Evolutionary conservation across 2,888 invertebrate genomes (phyloP).

Genomic region (Cabera pusaria): DNA sequence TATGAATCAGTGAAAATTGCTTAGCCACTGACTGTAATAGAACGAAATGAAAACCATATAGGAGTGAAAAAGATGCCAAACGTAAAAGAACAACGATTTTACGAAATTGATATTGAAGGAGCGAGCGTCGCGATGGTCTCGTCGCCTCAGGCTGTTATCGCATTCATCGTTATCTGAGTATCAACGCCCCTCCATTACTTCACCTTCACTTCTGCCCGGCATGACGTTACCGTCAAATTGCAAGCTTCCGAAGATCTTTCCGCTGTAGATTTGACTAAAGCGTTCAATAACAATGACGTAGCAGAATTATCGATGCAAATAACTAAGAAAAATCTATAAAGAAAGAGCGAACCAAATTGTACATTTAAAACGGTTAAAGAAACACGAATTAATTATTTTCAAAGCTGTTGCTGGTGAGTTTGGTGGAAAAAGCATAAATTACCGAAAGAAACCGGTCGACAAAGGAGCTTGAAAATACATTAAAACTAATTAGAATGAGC

Average conservation of each 20-base stretch:
- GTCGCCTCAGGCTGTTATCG: conserved; percentile 67
- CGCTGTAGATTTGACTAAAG: conserved; percentile 6
- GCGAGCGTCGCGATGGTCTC: conserved; percentile 28
- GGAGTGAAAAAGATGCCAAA: no score
- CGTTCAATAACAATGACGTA: conserved; percentile 1
- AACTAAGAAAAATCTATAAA: conserved; percentile 8
- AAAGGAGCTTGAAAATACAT: conserved; percentile 31
- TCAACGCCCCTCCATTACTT: conserved; percentile 58
- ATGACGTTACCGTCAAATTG: conserved; percentile 38
- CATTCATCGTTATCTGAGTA: conserved; percentile 65
- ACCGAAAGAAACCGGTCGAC: conserved; percentile 8
- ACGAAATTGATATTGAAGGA: conserved; percentile 5
- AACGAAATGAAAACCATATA: no score
- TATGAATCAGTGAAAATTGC: no score
- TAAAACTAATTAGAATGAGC: conserved; percentile 43
- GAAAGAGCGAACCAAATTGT: conserved; percentile 13
- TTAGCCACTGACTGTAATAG: no score
- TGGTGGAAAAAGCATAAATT: conserved; percentile 5
- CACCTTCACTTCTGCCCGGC: conserved; percentile 48
- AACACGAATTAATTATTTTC: conserved; percentile 14
- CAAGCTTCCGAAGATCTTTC: conserved; percentile 30
- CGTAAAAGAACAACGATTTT: conserved; percentile 44
- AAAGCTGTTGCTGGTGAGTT: conserved; percentile 4
- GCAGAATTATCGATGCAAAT: conserved; percentile 4
- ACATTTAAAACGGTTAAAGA: conserved; percentile 14